A percentile compares a stretch with the other conserved stretches of the same genome.
Conservation (phyloP, 2,113 vertebrate genomes). For the Ciconia maguari region DNA sequence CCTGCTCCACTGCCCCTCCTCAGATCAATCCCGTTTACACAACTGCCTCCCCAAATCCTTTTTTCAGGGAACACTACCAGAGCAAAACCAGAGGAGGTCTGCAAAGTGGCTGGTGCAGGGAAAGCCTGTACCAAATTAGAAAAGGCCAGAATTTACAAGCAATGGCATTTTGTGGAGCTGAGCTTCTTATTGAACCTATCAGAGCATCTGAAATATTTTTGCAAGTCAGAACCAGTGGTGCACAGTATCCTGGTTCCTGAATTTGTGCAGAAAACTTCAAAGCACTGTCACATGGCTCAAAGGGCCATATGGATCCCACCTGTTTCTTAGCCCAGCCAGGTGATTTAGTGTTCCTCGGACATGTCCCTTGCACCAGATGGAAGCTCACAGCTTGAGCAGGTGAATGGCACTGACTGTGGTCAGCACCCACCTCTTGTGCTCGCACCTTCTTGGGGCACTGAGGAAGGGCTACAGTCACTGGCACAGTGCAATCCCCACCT, state of each 20-base stretch:
- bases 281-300: neutral
- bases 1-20: neutral
- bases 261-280: neutral
- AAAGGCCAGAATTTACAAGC: neutral
- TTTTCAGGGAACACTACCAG: neutral
- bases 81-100: neutral
- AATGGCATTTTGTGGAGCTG: neutral
- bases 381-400: neutral
- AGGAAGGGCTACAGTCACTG: fast-evolving
- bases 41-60: neutral
- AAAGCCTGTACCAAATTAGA: neutral
- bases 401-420: neutral
- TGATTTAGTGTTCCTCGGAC: neutral
- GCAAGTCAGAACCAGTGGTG: neutral
- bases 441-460: neutral
- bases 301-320: neutral
- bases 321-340: neutral
- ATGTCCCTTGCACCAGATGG: neutral
- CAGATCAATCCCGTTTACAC: neutral
- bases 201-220: neutral
- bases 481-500: neutral
- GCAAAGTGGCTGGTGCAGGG: neutral
- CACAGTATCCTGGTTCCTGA: neutral
- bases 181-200: neutral
- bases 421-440: neutral